Evolutionary conservation across 1,140 invertebrate species (phyloP).

Genomic region (Aphaenogaster floridana): DNA sequence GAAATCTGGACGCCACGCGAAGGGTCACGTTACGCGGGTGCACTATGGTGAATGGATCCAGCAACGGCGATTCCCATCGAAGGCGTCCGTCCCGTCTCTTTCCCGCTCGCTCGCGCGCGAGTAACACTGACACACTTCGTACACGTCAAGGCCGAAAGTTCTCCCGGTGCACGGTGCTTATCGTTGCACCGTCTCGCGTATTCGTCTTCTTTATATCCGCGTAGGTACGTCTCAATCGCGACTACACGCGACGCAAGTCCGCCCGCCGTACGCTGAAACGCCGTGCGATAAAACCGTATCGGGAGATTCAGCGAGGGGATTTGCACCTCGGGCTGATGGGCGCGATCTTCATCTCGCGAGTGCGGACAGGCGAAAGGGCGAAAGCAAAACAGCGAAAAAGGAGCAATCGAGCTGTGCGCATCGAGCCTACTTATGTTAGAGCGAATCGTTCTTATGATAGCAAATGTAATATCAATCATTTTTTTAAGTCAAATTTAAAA

Average conservation of each 20-base stretch:
- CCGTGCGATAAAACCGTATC: conserved; percentile 36
- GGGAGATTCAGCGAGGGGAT: conserved; percentile 59
- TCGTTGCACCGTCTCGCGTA: conserved; percentile 28
- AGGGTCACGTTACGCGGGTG: conserved; percentile 40
- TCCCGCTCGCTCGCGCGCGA: neutral
- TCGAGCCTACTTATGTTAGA: neutral
- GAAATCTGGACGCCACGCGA: conserved; percentile 53
- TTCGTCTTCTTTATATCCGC: conserved; percentile 49
- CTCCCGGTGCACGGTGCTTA: conserved; percentile 50
- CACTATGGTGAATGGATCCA: conserved; percentile 43
- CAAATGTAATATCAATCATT: neutral
- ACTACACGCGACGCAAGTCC: conserved; percentile 17
- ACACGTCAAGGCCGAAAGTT: conserved; percentile 61
- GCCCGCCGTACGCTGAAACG: conserved; percentile 21
- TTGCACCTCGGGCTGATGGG: conserved; percentile 63
- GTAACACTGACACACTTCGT: conserved; percentile 69
- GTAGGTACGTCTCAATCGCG: conserved; percentile 19
- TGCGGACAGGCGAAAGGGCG: conserved; percentile 69
- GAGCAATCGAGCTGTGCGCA: neutral
- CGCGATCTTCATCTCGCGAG: conserved; percentile 71
- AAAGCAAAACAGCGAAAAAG: conserved; percentile 53
- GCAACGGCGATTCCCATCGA: conserved; percentile 48
- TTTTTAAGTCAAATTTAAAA: neutral
- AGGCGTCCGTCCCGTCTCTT: conserved; percentile 7
- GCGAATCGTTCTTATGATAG: neutral